A percentile compares a stretch with the other conserved stretches of the same genome.
phyloP scores from a whole-genome alignment of 2,113 vertebrate genomes.

The Taxidea taxus region DNA sequence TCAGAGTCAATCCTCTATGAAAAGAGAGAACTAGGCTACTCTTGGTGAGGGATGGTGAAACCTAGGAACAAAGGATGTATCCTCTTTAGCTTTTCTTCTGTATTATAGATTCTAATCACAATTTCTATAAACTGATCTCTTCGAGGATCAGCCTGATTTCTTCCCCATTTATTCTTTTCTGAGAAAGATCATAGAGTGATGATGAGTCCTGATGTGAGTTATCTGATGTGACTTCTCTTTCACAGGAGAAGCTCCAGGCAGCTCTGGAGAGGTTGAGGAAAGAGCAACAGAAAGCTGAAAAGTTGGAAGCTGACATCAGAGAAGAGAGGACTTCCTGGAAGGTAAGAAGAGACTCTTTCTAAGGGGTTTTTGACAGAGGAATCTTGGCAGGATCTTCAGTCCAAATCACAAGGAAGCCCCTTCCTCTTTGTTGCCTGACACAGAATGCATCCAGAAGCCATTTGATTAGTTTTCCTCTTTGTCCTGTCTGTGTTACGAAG shows the following conservation, averaged over 20 bases:
- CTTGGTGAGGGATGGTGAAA: not conserved
- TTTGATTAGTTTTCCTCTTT: not conserved
- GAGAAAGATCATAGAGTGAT: not conserved
- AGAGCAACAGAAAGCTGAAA: conserved; percentile 42
- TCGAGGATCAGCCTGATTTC: not conserved
- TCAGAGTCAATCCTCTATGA: not conserved
- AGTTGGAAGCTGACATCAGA: conserved; percentile 9
- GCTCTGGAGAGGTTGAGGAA: conserved; percentile 35
- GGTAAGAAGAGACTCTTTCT: not conserved
- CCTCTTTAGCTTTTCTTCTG: not conserved
- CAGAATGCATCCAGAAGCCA: not conserved
- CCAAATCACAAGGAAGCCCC: not conserved
- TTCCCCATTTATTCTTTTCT: not conserved
- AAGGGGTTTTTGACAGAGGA: not conserved
- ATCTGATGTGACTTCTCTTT: not conserved
- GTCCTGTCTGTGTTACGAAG: not conserved
- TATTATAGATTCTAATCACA: not conserved
- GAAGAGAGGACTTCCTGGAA: conserved; percentile 58
- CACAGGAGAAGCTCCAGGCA: conserved; percentile 37
- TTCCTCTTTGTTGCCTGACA: not conserved
- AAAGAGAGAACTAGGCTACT: not conserved
- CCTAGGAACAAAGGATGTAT: not conserved
- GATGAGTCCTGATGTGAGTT: not conserved
- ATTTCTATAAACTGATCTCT: not conserved
- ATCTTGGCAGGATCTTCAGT: not conserved